Evolutionary conservation across 2,888 invertebrate genomes (phyloP), one percentile per base, ranked within the genome.

Genomic region (Sesamia inferens): DNA sequence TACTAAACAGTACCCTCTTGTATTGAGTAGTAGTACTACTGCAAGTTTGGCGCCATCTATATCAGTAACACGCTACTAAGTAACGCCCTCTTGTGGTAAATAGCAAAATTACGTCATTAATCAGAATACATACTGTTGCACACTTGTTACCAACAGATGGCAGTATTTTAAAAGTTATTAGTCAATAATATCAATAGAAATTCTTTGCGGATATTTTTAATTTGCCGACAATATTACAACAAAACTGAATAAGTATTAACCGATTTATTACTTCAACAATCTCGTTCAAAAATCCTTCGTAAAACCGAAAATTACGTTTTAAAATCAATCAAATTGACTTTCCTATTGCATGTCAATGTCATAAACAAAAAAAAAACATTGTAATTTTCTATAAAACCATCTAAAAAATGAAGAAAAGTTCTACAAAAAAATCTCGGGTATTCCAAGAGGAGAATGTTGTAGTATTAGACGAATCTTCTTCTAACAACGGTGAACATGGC

Each of bases 241-340:
- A 14, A 14, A 16, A 31, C 1, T 22, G 5, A 31, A 61, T 0
- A 5, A n/a, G 0, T 19, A 5, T 11, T 19, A 1, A 48, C 8
- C 0, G 55, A 59, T 14, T 61, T 13, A 4, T 0, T 8, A 31
- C 16, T 8, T 14, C 19, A 75, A 31, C 1, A 7, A 16, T 51
- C 24, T 24, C 2, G 8, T 47, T 4, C 0, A 24, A n/a, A 31
- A 58, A 47, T 51, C 11, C 66, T 58, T 24, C 62, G 44, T 83
- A 39, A 42, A 83, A 83, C 83, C 31, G 63, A 83, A 48, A n/a
- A 58, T 44, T 55, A 11, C n/a, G n/a, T 10, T 51, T 22, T 19
- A 4, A 4, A 14, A 76, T 39, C 39, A 24, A 57, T 68, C 74
- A 68, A 51, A 69, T n/a, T 81, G 81, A 81, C 68, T 48, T 80